phyloP scores from a whole-genome alignment of 2,888 invertebrate genomes.

The Tryphoninae sp. region DNA sequence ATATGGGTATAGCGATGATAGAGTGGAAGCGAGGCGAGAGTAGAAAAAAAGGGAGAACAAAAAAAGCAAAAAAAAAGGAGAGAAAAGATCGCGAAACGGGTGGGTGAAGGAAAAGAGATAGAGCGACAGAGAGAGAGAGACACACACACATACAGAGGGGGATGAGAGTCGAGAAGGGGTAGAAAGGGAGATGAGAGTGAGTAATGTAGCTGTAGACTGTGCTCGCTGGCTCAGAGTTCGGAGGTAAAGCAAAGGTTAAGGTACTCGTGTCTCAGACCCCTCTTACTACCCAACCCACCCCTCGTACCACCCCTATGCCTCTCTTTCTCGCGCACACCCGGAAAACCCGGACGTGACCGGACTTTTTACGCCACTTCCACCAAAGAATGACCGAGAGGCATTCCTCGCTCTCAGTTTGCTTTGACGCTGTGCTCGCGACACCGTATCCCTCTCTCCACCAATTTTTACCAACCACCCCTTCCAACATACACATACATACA shows the following conservation, averaged over 20 bases:
- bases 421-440: conserved; percentile 72
- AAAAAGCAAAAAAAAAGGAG: conserved; percentile 33
- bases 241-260: conserved; percentile 76
- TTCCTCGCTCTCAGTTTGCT: conserved; percentile 70
- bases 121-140: conserved; percentile 51
- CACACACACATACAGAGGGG: conserved; percentile 54
- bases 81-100: conserved; percentile 29
- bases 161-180: conserved; percentile 35
- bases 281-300: conserved; percentile 4
- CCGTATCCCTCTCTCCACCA: conserved; percentile 64
- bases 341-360: conserved; percentile 76
- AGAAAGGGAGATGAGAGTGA: conserved; percentile 54
- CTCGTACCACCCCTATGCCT: neutral
- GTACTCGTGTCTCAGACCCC: conserved; percentile 75
- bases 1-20: conserved; percentile 14
- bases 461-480: neutral
- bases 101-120: conserved; percentile 50
- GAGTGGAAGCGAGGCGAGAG: conserved; percentile 20
- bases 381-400: conserved; percentile 75
- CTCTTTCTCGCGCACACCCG: conserved; percentile 47
- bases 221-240: conserved; percentile 49
- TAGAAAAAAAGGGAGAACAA: conserved; percentile 21
- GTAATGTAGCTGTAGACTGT: conserved; percentile 58
- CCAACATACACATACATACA: neutral
- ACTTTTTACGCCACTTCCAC: conserved; percentile 72